Evolutionary conservation across 2,113 vertebrate species (phyloP).

Genomic region (Passer montanus): DNA sequence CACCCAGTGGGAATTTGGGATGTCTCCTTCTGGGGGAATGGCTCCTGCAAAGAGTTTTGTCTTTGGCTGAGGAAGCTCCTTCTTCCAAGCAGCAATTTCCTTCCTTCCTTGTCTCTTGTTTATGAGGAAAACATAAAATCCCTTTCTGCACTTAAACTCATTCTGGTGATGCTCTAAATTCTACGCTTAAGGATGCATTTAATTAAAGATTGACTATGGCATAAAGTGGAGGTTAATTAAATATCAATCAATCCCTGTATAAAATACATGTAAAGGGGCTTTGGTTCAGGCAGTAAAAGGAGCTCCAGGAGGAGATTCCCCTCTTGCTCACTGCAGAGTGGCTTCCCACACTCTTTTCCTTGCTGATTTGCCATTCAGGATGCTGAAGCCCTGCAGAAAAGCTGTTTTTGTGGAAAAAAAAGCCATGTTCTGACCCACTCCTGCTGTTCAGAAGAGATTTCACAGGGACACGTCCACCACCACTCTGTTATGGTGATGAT

Average conservation of each 20-base stretch:
- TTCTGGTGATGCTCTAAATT: constrained; percentile 41
- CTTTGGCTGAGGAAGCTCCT: background rate
- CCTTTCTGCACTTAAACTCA: constrained; percentile 8
- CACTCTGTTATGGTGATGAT: background rate
- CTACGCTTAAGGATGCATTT: constrained; percentile 57
- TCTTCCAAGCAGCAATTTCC: background rate
- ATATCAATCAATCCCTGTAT: constrained; percentile 32
- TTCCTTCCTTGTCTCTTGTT: background rate
- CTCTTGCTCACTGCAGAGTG: background rate
- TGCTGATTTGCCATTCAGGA: background rate
- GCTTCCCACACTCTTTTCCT: background rate
- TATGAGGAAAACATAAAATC: constrained; percentile 53
- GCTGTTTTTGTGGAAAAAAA: background rate
- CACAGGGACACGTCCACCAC: background rate
- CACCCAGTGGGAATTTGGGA: accelerated
- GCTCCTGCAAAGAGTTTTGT: background rate
- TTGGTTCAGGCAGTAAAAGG: background rate
- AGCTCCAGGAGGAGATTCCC: constrained; percentile 4
- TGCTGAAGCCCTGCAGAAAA: background rate
- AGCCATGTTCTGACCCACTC: background rate
- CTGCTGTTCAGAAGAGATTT: background rate
- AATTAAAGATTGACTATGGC: constrained; percentile 59
- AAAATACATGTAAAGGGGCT: constrained; percentile 24
- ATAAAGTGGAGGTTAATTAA: constrained; percentile 66
- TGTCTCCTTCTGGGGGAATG: background rate